Conservation (phyloP, 2,888 invertebrate genomes). For the Amphipyra berbera region DNA sequence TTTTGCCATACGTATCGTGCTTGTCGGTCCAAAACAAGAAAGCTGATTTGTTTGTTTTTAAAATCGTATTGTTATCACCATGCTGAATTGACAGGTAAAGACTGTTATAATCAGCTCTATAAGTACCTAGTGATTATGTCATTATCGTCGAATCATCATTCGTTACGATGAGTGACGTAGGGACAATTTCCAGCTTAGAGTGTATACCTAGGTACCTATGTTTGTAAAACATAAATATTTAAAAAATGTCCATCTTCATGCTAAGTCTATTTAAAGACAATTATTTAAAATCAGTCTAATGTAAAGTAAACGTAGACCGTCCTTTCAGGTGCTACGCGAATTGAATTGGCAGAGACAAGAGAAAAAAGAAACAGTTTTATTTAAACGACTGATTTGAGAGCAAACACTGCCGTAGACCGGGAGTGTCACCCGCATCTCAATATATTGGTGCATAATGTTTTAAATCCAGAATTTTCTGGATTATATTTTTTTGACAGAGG, state of each 20-base stretch:
- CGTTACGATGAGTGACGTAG: too few relatives aligned
- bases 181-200: too few relatives aligned
- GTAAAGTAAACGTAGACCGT: constrained; percentile 76
- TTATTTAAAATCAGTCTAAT: constrained; percentile 54
- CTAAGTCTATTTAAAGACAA: constrained; percentile 34
- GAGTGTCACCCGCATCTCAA: constrained; percentile 75
- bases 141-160: too few relatives aligned
- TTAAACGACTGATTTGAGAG: constrained; percentile 87
- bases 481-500: constrained; percentile 26
- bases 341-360: constrained; percentile 76
- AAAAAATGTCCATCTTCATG: not conserved
- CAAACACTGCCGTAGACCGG: constrained; percentile 76
- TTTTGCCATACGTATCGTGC: too few relatives aligned
- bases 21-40: too few relatives aligned
- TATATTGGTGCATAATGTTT: constrained; percentile 62
- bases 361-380: constrained; percentile 84
- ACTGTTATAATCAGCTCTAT: not conserved
- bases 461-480: constrained; percentile 40
- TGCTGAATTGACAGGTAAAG: too few relatives aligned
- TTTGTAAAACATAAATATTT: too few relatives aligned
- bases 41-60: too few relatives aligned
- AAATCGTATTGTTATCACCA: too few relatives aligned
- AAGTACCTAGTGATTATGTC: too few relatives aligned
- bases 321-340: constrained; percentile 75
- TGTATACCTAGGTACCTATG: too few relatives aligned